A percentile compares a stretch with the other conserved stretches of the same genome.
phyloP scores from a whole-genome alignment of 2,888 invertebrate genomes.

The Prosopocoilus inquinatus region DNA sequence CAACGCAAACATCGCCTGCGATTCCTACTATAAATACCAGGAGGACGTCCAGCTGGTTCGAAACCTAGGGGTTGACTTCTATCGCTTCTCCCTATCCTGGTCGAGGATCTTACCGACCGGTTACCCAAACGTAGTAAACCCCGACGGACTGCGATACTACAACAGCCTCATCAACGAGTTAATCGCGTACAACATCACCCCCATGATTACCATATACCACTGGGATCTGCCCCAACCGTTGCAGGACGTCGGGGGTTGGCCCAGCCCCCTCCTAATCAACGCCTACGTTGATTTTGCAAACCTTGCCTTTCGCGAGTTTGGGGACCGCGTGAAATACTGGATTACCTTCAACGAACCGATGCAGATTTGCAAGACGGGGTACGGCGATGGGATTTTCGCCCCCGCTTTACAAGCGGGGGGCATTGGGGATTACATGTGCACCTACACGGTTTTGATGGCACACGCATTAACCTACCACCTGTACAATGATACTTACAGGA shows the following conservation, averaged over 20 bases:
- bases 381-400: conserved; percentile 36
- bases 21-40: conserved; percentile 63
- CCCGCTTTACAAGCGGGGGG: conserved; percentile 50
- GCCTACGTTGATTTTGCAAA: conserved; percentile 58
- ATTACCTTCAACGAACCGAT: conserved; percentile 56
- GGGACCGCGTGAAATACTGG: conserved; percentile 49
- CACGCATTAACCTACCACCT: conserved; percentile 65
- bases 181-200: conserved; percentile 54
- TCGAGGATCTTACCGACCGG: conserved; percentile 63
- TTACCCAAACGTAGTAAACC: conserved; percentile 56
- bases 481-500: conserved; percentile 59
- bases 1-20: conserved; percentile 63
- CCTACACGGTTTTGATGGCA: conserved; percentile 62
- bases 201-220: conserved; percentile 55
- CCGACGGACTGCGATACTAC: conserved; percentile 63
- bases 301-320: conserved; percentile 43
- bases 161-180: conserved; percentile 58
- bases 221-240: conserved; percentile 58
- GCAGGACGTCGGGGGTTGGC: conserved; percentile 50
- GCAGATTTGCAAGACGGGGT: conserved; percentile 37
- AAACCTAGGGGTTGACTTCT: conserved; percentile 59
- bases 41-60: conserved; percentile 60
- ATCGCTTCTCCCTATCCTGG: conserved; percentile 65
- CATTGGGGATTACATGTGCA: conserved; percentile 60
- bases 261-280: conserved; percentile 54